phyloP scores from a whole-genome alignment of 2,113 vertebrate species.

The Poeciliopsis turrubarensis region DNA sequence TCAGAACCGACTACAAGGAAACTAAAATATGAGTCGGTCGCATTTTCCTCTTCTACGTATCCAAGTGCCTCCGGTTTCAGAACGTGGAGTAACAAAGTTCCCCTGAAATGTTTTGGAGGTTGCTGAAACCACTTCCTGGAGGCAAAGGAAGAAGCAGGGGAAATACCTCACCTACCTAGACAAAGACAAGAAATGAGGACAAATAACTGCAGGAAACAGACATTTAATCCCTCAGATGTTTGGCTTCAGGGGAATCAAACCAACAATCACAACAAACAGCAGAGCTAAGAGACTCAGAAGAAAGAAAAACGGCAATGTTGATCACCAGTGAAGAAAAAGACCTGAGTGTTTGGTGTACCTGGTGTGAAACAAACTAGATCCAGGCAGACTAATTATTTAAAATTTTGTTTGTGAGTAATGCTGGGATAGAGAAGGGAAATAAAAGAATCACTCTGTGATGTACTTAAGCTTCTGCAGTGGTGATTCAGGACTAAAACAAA shows the following conservation, averaged over 20 bases:
- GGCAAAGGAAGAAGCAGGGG: neutral
- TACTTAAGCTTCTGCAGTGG: no score
- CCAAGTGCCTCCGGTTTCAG: neutral
- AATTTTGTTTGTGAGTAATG: no score
- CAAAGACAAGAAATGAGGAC: constrained; percentile 26
- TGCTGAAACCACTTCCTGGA: neutral
- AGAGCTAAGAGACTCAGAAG: neutral
- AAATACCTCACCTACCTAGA: constrained; percentile 14
- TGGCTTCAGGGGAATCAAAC: neutral
- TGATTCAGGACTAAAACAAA: no score
- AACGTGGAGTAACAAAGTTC: neutral
- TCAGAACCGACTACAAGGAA: constrained; percentile 64
- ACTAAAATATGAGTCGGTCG: constrained; percentile 52
- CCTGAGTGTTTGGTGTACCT: no score
- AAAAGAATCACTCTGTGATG: no score
- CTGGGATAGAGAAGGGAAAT: neutral
- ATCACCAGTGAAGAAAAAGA: no score
- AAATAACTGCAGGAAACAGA: constrained; percentile 44
- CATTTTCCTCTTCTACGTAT: neutral
- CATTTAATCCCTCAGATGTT: constrained; percentile 6
- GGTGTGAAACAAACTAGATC: no score
- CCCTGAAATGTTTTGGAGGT: neutral
- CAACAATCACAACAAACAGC: neutral
- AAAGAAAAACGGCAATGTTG: no score
- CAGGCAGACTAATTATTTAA: no score